Base-by-base conservation (phyloP, 2,797 vertebrate species). In the Odontamblyopus rebecca region DNA sequence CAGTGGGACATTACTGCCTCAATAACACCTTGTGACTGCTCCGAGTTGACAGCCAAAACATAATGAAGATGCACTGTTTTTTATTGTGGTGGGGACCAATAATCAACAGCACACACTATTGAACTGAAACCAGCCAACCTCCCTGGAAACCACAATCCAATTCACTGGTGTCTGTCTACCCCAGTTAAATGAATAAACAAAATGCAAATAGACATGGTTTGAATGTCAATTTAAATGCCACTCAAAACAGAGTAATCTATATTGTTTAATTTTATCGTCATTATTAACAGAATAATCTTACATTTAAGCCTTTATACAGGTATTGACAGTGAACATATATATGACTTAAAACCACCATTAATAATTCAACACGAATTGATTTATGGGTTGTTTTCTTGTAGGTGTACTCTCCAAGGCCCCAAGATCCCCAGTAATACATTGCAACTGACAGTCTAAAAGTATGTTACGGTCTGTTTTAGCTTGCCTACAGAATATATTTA, bases 1-100 rank as follows among this genome's bases (percentile, higher is more conserved):
- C 59, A 74, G 67, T 69, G 50, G 66, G 69, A 60, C 68, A 69
- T 70, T 60, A 75, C 69, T 73, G 30, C 35, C 50, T 74, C 18
- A 57, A 54, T 56, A 71, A 68, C 19, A 8, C 0, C 5, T 72
- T 78, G 76, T 60, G 27, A 67, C 53, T 73, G 74, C 32, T 26
- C 50, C 26, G 60, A 61, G 19, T 61, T 23, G 65, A n/a, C 75
- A 76, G 54, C 74, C 23, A 69, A 63, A 16, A 30, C 15, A 69
- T 23, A 68, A 72, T 38, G 19, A 61, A 61, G 38, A 62, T 5
- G 32, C 59, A 6, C 5, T 6, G 29, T 60, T 60, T 29, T 35
- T 29, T 35, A 35, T 38, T 35, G 41, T 4, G 26, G 27, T 13
- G 6, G 32, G 35, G 35, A 13, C n/a, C 4, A 41, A 63, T 63